Percentiles rank a stretch among this genome's conserved stretches.
These are phyloP conservation scores for Listronotus bonariensis DNA, from an alignment of 1,140 invertebrate species.

Conservation along the genomic window DNA sequence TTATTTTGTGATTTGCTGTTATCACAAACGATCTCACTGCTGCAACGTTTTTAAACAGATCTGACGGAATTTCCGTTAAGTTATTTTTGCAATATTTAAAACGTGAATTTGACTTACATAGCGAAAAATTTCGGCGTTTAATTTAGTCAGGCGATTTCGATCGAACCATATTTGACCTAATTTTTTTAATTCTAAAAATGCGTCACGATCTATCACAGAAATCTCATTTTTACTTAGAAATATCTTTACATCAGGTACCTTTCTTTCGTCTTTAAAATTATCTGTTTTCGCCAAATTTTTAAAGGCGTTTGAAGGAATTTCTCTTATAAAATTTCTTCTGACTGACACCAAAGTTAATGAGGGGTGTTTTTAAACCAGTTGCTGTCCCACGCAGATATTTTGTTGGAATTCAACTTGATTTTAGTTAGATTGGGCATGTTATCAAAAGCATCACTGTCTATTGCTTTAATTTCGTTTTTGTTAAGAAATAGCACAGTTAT, in stretches of 20 bases:
- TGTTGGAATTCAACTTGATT: slow-evolving; percentile 48
- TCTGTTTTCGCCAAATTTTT: slow-evolving; percentile 42
- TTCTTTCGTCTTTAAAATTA: slow-evolving; percentile 25
- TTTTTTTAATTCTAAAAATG: slow-evolving; percentile 40
- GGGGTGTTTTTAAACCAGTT: slow-evolving; percentile 50
- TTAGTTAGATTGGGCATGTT: slow-evolving; percentile 45
- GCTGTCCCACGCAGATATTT: slow-evolving; percentile 41
- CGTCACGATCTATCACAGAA: slow-evolving; percentile 36
- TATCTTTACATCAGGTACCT: slow-evolving; percentile 39
- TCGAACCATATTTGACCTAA: slow-evolving; percentile 46
- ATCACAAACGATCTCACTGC: slow-evolving; percentile 31
- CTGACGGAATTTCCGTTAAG: slow-evolving; percentile 23
- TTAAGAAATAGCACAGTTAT: slow-evolving; percentile 44
- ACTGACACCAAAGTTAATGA: slow-evolving; percentile 41
- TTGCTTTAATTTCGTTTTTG: slow-evolving; percentile 46
- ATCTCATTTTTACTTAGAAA: slow-evolving; percentile 50
- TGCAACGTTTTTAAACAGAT: slow-evolving; percentile 30
- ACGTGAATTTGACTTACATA: slow-evolving; percentile 37
- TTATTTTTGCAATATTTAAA: slow-evolving; percentile 45
- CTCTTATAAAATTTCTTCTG: slow-evolving; percentile 43
- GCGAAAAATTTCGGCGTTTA: slow-evolving; percentile 36
- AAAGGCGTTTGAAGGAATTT: slow-evolving; percentile 44
- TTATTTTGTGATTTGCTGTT: slow-evolving; percentile 33
- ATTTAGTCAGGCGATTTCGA: slow-evolving; percentile 42
- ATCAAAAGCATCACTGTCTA: slow-evolving; percentile 49